phyloP scores from a whole-genome alignment of 53 echinoderm and acorn worm genomes.

The Actinopyga echinites region DNA sequence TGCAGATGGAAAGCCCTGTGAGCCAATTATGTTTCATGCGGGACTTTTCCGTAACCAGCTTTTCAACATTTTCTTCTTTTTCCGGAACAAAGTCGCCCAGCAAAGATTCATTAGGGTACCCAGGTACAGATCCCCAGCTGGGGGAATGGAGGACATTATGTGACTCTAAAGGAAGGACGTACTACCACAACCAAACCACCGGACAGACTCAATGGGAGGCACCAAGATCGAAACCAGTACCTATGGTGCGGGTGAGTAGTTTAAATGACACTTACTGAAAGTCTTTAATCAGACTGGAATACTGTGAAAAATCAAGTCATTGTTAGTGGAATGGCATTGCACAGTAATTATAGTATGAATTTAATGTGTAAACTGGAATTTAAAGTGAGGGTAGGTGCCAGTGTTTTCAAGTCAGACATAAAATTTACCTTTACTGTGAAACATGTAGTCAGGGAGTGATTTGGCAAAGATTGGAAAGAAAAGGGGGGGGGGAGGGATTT shows the following conservation, averaged over 20 bases:
- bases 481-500: neutral
- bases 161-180: constrained; percentile 57
- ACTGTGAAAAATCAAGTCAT: no score
- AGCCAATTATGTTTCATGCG: neutral
- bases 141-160: constrained; percentile 59
- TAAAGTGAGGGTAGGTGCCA: no score
- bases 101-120: neutral
- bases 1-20: constrained; percentile 1
- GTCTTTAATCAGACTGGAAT: no score
- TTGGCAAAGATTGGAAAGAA: no score
- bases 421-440: no score
- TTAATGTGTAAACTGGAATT: no score
- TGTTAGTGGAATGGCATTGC: no score
- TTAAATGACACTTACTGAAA: no score
- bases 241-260: constrained; percentile 37
- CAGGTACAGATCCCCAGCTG: neutral
- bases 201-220: constrained; percentile 68
- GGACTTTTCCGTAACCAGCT: constrained; percentile 14
- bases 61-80: constrained; percentile 15
- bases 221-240: constrained; percentile 39
- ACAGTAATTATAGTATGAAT: no score
- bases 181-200: constrained; percentile 59
- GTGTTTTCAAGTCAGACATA: no score
- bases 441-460: no score
- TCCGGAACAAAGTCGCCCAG: neutral